phyloP scores from a whole-genome alignment of 2,888 invertebrate species.

The Eumacrocentrus americanus region DNA sequence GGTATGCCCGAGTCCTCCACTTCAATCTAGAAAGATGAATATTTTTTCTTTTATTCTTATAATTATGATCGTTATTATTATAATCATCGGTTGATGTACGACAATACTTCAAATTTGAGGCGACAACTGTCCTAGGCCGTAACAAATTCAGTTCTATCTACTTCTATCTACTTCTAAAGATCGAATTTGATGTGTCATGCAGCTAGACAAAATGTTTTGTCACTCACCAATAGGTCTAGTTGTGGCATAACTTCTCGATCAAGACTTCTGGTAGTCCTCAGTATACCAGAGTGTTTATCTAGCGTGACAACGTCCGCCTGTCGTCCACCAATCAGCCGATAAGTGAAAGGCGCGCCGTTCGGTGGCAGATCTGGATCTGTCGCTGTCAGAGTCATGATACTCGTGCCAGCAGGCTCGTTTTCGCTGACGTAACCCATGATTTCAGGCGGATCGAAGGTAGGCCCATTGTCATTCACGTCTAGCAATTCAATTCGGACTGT shows the following conservation, averaged over 20 bases:
- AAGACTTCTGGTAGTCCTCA: conserved; percentile 78
- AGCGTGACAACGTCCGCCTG: conserved; percentile 78
- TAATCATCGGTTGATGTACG: too few species aligned
- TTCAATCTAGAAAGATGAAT: conserved; percentile 65
- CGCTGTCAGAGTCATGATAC: conserved; percentile 83
- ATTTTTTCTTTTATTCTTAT: conserved; percentile 6
- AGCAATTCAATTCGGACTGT: conserved; percentile 79
- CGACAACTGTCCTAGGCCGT: too few species aligned
- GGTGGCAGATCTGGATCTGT: conserved; percentile 88
- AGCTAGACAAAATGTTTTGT: conserved; percentile 3
- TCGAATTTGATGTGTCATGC: neutral
- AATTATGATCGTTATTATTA: neutral
- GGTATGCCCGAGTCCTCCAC: conserved; percentile 89
- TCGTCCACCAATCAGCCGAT: conserved; percentile 77
- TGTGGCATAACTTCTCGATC: conserved; percentile 83
- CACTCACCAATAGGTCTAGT: conserved; percentile 70
- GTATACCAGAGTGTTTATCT: conserved; percentile 79
- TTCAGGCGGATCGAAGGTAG: conserved; percentile 75
- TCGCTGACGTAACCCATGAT: conserved; percentile 82
- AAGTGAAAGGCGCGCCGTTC: conserved; percentile 90
- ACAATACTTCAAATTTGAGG: too few species aligned
- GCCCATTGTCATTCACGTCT: conserved; percentile 95
- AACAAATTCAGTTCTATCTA: neutral
- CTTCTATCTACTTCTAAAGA: neutral
- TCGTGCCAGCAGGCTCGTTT: conserved; percentile 84